Conservation (phyloP, 2,113 vertebrate species). For the Myiozetetes cayanensis region DNA sequence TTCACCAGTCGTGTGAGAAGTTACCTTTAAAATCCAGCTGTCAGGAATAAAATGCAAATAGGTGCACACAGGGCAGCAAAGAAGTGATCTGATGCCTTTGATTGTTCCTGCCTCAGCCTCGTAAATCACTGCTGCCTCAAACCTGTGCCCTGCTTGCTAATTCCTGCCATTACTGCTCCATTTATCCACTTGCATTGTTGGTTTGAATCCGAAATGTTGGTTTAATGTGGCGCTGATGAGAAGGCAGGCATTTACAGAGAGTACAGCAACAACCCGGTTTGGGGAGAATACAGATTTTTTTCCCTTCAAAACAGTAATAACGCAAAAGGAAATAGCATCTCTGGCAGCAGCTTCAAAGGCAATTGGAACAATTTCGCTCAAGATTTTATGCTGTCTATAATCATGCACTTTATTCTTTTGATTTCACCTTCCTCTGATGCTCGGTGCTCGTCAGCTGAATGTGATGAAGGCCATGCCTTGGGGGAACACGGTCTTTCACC, state of each 20-base stretch:
- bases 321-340: neutral
- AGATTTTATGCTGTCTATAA: neutral
- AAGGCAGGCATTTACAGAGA: neutral
- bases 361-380: neutral
- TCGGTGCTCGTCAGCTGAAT: neutral
- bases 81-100: slow-evolving; percentile 33
- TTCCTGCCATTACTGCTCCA: slow-evolving; percentile 34
- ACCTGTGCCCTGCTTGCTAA: slow-evolving; percentile 20
- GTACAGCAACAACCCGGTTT: neutral
- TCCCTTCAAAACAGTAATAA: neutral
- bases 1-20: neutral
- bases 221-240: slow-evolving; percentile 46
- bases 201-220: slow-evolving; percentile 6
- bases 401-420: slow-evolving; percentile 10
- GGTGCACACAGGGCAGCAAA: neutral
- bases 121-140: slow-evolving; percentile 35
- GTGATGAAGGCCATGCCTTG: neutral
- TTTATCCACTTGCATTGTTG: neutral
- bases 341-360: slow-evolving; percentile 12
- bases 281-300: neutral
- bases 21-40: neutral
- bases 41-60: slow-evolving; percentile 23
- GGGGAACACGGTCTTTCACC: neutral
- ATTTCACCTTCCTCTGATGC: neutral
- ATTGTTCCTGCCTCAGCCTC: slow-evolving; percentile 34